Evolutionary conservation across 2,113 vertebrate genomes (phyloP), one percentile per base, ranked within the genome.

Genomic region (Gymnogyps californianus): DNA sequence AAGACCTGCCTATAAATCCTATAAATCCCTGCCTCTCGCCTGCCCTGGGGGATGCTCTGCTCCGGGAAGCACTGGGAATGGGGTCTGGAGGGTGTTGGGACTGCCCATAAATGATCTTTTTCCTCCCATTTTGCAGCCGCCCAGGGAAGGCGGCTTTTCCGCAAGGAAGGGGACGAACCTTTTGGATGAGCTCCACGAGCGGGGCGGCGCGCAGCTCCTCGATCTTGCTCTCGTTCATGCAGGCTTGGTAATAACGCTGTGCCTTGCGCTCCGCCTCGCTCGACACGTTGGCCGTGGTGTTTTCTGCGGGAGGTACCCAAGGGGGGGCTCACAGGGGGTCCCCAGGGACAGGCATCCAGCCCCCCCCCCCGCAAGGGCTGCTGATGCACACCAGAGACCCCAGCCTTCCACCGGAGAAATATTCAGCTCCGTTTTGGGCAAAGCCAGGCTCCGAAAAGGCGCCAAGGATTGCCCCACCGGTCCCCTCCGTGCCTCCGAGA

Each of bases 141-240:
- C 29, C 11, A 31, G 16, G 8, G 13, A 47, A 78, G 46, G 9
- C 3, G 0, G 25, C 21, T 93, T 58, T 90, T 52, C 69, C 6
- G 7, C 42, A 32, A 80, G 64, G n/a, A 34, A 31, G 10, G 67
- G n/a, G 61, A 16, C 93, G 1, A 93, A 99, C 99, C 98, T 99
- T 98, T 82, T 97, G 98, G 62, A 99, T 99, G 87, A 99, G 98
- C 42, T 99, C 98, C 87, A 98, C 87, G 16, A 99, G 98, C 0
- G 99, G 99, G 67, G 98, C 95, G 7, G 99, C 99, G 4, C 98
- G 98, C 59, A 99, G 98, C 67, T 98, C 98, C 95, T 99, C 99
- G 0, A 99, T 99, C 95, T 98, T 99, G 93, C 97, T 97, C 94
- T 99, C 99, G 1, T 99, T 99, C 99, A 99, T 99, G 91, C 99